A percentile compares a stretch with the other conserved stretches of the same genome.
Evolutionary conservation across 30 jellyfish, hydroid and myxozoan genomes (phyloP).

Genomic region (Aurelia coerulea): DNA sequence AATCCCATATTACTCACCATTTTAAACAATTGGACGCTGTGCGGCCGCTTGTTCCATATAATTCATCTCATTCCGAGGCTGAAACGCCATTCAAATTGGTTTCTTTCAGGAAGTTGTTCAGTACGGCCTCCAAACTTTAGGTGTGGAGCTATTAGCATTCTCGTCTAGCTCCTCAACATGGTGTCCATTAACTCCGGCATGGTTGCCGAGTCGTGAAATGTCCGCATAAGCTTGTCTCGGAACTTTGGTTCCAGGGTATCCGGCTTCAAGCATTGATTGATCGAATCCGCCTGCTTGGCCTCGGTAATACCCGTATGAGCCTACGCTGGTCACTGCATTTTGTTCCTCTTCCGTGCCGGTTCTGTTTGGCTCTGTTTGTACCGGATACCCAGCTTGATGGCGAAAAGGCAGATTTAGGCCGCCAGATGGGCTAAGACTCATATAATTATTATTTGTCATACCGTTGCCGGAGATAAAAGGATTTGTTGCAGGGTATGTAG

Average conservation of each 20-base stretch:
- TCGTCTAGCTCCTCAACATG: conserved; percentile 96
- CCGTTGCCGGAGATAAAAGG: conserved; percentile 73
- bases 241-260: conserved; percentile 37
- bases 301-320: conserved; percentile 84
- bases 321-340: conserved; percentile 63
- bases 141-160: conserved; percentile 88
- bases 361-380: conserved; percentile 69
- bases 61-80: conserved; percentile 1
- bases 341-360: conserved; percentile 70
- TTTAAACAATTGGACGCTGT: conserved; percentile 40
- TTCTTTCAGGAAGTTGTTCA: conserved; percentile 13
- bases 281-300: conserved; percentile 70
- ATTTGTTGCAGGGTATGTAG: conserved; percentile 83
- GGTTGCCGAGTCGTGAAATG: conserved; percentile 76
- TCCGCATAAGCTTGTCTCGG: conserved; percentile 63
- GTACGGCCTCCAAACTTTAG: conserved; percentile 99
- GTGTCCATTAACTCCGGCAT: conserved; percentile 85
- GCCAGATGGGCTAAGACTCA: conserved; percentile 89
- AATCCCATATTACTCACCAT: conserved; percentile 43
- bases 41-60: conserved; percentile 29
- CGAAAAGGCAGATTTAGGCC: conserved; percentile 94
- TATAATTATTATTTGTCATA: conserved; percentile 87
- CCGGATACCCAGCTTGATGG: conserved; percentile 77
- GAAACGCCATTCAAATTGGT: neutral
- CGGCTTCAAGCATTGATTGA: conserved; percentile 55